Evolutionary conservation across 2,888 invertebrate species (phyloP), one percentile per base, ranked within the genome.

Genomic region (Julus scandinavius): DNA sequence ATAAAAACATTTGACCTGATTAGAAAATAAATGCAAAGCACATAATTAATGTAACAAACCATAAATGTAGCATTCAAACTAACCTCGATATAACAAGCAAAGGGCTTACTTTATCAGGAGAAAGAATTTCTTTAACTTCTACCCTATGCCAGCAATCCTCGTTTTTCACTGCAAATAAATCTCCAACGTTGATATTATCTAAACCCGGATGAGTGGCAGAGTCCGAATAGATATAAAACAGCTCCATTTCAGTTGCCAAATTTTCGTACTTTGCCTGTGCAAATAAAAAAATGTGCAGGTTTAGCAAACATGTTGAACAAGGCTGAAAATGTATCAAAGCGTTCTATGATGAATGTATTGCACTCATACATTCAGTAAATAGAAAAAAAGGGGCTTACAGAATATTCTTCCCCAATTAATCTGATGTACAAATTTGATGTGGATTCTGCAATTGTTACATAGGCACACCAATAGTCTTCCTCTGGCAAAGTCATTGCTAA

Each of bases 401-500:
- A 91, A 91, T 95, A 95, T 38, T 94, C 92, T 15, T 94, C 93
- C 85, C 95, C 95, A 89, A 95, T 94, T 9, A 96, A 93, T 88
- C 95, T 93, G 1, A 94, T 93, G 95, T 95, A 95, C 88, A 96
- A 93, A 90, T 95, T 95, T 1, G 94, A 93, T 0, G 95, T 94
- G 0, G 94, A 94, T 87, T 93, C 93, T 7, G 95, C 94, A 63
- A 94, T 93, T 0, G 95, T 95, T 15, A 95, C 93, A 90, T 93
- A 94, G 7, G 95, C 94, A 91, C 94, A 94, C 95, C 94, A 95
- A 90, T 92, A 93, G 88, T 93, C 92, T 0, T 93, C 92, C 72
- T 93, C 92, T 0, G 94, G 90, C 0, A 92, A 40, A 85, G 63
- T 63, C 63, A 17, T 20, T 20, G 85, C 85, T 85, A 85, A 40